These are phyloP conservation scores for Corvus moneduloides DNA, from an alignment of 2,113 vertebrate species.

Conservation along the genomic window DNA sequence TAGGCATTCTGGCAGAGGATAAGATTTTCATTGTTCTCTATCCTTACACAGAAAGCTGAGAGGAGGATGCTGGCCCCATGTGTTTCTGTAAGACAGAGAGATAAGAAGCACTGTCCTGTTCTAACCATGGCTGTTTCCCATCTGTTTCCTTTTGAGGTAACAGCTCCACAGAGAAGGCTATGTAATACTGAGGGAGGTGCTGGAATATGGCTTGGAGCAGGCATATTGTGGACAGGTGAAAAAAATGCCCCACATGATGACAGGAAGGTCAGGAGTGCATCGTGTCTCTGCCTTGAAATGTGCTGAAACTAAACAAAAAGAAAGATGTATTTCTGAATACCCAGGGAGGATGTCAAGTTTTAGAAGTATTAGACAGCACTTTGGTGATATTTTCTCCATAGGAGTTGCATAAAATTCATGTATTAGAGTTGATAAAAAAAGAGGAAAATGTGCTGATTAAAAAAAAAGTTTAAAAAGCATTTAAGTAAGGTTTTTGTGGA, in stretches of 20 bases:
- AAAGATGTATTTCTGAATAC: not conserved
- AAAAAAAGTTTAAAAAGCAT: not conserved
- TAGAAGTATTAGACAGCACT: not conserved
- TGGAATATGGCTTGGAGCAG: not conserved
- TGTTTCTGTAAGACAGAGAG: not conserved
- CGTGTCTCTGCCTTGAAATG: not conserved
- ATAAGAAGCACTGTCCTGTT: not conserved
- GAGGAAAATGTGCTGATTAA: not conserved
- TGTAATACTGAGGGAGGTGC: not conserved
- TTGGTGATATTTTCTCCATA: not conserved
- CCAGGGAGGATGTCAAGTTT: not conserved
- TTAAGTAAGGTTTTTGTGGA: not conserved
- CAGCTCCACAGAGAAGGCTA: not conserved
- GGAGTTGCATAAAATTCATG: not conserved
- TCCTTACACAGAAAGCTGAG: not conserved
- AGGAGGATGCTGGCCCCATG: not conserved
- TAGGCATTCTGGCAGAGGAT: not conserved
- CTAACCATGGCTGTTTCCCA: not conserved
- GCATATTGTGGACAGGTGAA: not conserved
- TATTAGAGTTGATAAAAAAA: not conserved
- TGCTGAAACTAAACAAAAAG: not conserved
- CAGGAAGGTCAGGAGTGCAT: conserved; percentile 16
- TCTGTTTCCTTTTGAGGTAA: conserved; percentile 19
- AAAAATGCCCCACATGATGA: not conserved
- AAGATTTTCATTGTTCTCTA: not conserved